phyloP scores from a whole-genome alignment of 2,113 vertebrate species.

The Ophiodon elongatus region DNA sequence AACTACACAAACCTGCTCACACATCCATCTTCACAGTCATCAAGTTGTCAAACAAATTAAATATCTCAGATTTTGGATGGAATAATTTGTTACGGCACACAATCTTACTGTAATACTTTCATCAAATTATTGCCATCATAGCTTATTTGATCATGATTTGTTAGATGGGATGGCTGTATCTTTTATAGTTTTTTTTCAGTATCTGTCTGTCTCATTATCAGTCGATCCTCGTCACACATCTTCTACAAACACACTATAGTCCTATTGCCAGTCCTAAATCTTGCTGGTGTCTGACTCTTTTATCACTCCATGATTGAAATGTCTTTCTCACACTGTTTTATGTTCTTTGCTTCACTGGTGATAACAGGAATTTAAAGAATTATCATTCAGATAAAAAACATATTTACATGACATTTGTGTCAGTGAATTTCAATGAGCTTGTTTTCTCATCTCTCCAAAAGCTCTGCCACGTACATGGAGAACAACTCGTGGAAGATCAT shows the following conservation, averaged over 20 bases:
- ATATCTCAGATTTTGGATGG: background rate
- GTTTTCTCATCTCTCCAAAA: background rate
- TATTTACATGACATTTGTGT: background rate
- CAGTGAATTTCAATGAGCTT: background rate
- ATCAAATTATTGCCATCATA: background rate
- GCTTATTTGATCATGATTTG: background rate
- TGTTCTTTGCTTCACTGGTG: constrained; percentile 2
- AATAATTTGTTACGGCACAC: background rate
- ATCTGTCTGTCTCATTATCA: background rate
- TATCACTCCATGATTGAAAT: constrained; percentile 11
- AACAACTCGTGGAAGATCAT: background rate
- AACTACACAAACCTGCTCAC: background rate
- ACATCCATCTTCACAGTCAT: background rate
- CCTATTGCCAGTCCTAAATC: constrained; percentile 21
- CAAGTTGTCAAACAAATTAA: background rate
- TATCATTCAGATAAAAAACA: background rate
- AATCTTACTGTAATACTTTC: background rate
- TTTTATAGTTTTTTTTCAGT: background rate
- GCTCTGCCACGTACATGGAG: background rate
- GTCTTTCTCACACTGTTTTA: constrained; percentile 34
- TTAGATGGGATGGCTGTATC: background rate
- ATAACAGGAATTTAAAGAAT: constrained; percentile 7
- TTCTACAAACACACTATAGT: background rate
- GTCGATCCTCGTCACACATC: background rate
- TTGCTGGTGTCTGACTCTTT: constrained; percentile 12